Conservation (phyloP, 2,797 vertebrate genomes). For the Sandelia bainsii region DNA sequence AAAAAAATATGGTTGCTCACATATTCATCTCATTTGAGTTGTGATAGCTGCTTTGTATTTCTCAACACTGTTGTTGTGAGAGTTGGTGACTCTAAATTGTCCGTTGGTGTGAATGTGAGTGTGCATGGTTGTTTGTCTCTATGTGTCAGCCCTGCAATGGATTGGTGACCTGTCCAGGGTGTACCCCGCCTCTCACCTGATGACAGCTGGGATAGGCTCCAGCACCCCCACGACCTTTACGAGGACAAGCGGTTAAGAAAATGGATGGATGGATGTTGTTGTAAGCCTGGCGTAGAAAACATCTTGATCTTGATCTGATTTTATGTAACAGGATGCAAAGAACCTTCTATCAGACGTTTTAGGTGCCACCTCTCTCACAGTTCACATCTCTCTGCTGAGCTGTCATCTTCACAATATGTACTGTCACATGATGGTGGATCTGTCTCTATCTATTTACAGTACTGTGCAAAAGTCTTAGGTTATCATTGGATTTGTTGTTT, state of each 20-base stretch:
- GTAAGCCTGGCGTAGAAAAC: conserved; percentile 25
- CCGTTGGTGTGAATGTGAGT: too few relatives aligned
- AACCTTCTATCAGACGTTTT: conserved; percentile 39
- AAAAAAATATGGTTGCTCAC: conserved; percentile 11
- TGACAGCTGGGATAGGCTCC: too few relatives aligned
- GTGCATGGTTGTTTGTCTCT: too few relatives aligned
- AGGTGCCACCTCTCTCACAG: conserved; percentile 44
- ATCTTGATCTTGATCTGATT: conserved; percentile 5
- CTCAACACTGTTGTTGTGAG: conserved; percentile 5
- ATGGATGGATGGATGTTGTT: too few relatives aligned
- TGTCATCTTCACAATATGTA: conserved; percentile 37
- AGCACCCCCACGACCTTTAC: too few relatives aligned
- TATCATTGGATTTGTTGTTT: too few relatives aligned
- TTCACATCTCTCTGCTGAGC: conserved; percentile 62
- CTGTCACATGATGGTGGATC: conserved; percentile 13
- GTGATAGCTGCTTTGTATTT: conserved; percentile 15
- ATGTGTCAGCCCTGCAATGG: too few relatives aligned
- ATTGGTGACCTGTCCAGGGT: too few relatives aligned
- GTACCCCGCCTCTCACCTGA: too few relatives aligned
- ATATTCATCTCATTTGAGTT: conserved; percentile 34
- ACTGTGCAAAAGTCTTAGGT: too few relatives aligned
- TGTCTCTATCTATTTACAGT: background rate
- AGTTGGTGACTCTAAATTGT: too few relatives aligned
- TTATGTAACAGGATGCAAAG: conserved; percentile 46
- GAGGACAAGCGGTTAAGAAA: too few relatives aligned